A percentile compares a stretch with the other conserved stretches of the same genome.
phyloP scores from a whole-genome alignment of 1,140 invertebrate genomes.

The Macrosteles quadrilineatus region DNA sequence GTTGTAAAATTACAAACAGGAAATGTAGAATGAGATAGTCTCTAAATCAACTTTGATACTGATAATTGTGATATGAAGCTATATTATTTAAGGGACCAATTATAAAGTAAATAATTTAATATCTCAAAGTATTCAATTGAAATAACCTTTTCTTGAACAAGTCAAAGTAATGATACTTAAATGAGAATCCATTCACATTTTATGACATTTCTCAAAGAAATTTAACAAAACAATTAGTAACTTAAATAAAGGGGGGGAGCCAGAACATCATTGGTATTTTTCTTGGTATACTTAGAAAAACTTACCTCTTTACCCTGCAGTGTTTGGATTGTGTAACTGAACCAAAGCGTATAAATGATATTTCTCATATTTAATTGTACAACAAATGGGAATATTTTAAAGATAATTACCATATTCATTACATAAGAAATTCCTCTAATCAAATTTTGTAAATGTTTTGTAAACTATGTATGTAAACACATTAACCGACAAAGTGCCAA shows the following conservation, averaged over 20 bases:
- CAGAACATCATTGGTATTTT: neutral
- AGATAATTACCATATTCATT: neutral
- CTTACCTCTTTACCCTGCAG: neutral
- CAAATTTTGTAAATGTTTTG: neutral
- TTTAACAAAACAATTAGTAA: too few relatives aligned
- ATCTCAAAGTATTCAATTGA: too few relatives aligned
- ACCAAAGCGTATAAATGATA: neutral
- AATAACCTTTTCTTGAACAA: too few relatives aligned
- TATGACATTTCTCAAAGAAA: too few relatives aligned
- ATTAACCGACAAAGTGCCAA: conserved; percentile 6
- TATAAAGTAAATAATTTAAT: too few relatives aligned
- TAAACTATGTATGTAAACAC: neutral
- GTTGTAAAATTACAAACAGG: too few relatives aligned
- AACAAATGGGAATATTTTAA: neutral
- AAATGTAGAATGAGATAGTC: too few relatives aligned
- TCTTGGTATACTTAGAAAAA: neutral
- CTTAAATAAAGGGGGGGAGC: neutral
- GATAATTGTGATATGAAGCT: too few relatives aligned
- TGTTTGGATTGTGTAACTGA: neutral
- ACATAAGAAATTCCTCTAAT: neutral
- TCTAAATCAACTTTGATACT: too few relatives aligned
- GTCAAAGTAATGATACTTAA: too few relatives aligned
- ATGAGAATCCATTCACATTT: too few relatives aligned
- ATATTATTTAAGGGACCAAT: too few relatives aligned
- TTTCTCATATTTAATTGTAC: neutral